These are phyloP conservation scores for Liopterus haemorrhoidalis DNA, from an alignment of 2,888 invertebrate genomes.

Conservation along the genomic window DNA sequence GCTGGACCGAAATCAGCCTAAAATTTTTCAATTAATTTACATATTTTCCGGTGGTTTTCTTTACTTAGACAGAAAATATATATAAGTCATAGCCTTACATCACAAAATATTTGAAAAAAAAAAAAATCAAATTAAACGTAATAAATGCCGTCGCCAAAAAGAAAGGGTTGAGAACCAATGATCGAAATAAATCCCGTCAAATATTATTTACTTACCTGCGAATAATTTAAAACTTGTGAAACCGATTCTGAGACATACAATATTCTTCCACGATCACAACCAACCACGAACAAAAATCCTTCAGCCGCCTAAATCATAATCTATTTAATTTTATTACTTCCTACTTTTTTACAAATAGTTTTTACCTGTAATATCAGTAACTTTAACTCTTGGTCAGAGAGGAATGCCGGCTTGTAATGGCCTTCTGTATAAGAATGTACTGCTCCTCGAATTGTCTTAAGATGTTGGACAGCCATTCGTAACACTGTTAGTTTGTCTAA, in stretches of 20 bases:
- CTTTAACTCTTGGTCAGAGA: constrained; percentile 83
- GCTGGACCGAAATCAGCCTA: too few relatives aligned
- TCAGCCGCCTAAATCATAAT: constrained; percentile 79
- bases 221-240: constrained; percentile 70
- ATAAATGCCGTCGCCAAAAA: neutral
- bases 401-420: constrained; percentile 71
- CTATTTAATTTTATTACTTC: constrained; percentile 28
- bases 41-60: too few relatives aligned
- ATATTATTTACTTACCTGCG: constrained; percentile 56
- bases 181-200: too few relatives aligned
- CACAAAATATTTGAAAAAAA: constrained; percentile 8
- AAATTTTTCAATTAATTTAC: too few relatives aligned
- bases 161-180: too few relatives aligned
- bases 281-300: constrained; percentile 86
- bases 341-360: too few relatives aligned
- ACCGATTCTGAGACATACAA: constrained; percentile 88
- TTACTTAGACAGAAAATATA: too few relatives aligned
- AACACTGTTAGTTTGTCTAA: constrained; percentile 87
- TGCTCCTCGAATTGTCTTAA: constrained; percentile 71
- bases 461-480: constrained; percentile 88
- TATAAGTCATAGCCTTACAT: too few relatives aligned
- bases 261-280: constrained; percentile 86
- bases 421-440: constrained; percentile 69
- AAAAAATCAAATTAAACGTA: too few relatives aligned
- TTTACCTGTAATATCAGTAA: constrained; percentile 71